A percentile compares a stretch with the other conserved stretches of the same genome.
phyloP scores from a whole-genome alignment of 2,797 vertebrate genomes.

The Tapera naevia region DNA sequence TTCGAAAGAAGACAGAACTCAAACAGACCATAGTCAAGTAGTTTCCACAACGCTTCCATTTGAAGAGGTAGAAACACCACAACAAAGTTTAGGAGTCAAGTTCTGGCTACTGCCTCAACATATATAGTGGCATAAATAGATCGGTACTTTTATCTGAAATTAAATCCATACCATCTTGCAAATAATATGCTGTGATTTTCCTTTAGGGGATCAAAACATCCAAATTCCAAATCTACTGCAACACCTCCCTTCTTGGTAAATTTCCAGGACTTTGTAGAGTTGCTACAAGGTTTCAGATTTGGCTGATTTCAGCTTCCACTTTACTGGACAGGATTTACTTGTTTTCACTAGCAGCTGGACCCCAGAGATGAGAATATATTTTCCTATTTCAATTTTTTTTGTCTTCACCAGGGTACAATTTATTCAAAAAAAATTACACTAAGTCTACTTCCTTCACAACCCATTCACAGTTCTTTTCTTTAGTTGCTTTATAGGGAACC shows the following conservation, averaged over 20 bases:
- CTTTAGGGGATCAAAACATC: not conserved
- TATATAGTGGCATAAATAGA: not conserved
- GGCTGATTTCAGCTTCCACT: not conserved
- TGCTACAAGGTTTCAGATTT: not conserved
- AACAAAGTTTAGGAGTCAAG: not conserved
- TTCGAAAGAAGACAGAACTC: not conserved
- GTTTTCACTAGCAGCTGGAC: not conserved
- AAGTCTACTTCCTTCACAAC: not conserved
- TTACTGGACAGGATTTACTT: not conserved
- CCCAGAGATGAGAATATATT: not conserved
- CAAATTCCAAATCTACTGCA: not conserved
- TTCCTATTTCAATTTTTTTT: not conserved
- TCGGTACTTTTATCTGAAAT: not conserved
- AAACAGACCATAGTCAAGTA: not conserved
- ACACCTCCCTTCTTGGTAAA: not conserved
- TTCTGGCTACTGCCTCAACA: not conserved
- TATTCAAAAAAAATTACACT: not conserved
- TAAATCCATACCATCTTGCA: not conserved
- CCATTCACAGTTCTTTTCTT: not conserved
- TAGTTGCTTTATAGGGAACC: not conserved
- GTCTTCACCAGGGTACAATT: not conserved
- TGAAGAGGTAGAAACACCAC: not conserved
- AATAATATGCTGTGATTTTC: not conserved
- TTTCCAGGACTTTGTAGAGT: not conserved
- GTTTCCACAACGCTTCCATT: not conserved